Evolutionary conservation across 2,113 vertebrate species (phyloP), one percentile per base, ranked within the genome.

Genomic region (Condylura cristata): DNA sequence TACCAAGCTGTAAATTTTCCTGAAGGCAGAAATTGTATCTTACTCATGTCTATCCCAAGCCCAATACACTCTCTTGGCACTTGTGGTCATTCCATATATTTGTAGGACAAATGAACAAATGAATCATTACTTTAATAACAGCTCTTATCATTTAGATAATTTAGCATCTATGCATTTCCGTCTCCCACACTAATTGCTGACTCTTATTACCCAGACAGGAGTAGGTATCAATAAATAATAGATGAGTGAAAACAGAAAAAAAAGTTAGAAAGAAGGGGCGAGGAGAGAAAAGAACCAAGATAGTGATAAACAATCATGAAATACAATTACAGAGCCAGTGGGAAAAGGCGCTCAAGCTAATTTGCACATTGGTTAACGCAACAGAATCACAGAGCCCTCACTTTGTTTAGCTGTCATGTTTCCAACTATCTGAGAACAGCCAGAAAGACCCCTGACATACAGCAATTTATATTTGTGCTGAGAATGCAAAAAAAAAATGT

Each of bases 121-220:
- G 51, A 93, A 80, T 92, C 58, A 92, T 86, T 74, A 53, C 14
- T 93, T 88, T 51, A 76, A 53, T 63, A 46, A 95, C 6, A 90
- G 44, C 65, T 68, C 39, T 79, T 90, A 53, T 61, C 28, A 60
- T 20, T 46, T 81, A 13, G 18, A 22, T 24, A 2, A 46, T 63
- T 74, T 48, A 56, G 51, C 34, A 84, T 41, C 30, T 68, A 41
- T 37, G 44, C 32, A 70, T 44, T 24, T 74, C 32, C 44, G 20
- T 63, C 17, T 85, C 16, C n/a, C 44, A 81, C 5, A 60, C 32
- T 24, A 61, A 1, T 68, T 58, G 48, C 53, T 20, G 34, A 66
- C 72, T 87, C 41, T 78, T 86, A 75, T 79, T 63, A 65, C 41
- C 72, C 58, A 81, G 72, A 90, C 28, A 94, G 39, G 89, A 89